Evolutionary conservation across 2,113 vertebrate genomes (phyloP).

Genomic region (Hyla sarda): DNA sequence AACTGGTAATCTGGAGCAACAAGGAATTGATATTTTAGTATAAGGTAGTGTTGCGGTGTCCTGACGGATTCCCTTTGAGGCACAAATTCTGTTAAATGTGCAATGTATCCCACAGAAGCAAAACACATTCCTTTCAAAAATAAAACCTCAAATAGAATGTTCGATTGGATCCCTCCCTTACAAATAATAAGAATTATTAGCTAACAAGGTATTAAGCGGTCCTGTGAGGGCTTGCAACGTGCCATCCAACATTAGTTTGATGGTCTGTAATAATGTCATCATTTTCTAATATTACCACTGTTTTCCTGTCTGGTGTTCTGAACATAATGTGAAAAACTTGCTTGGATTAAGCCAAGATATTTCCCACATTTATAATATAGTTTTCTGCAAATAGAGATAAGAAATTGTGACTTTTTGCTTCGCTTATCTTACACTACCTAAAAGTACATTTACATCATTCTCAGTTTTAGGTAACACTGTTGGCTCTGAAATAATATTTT

Average conservation of each 20-base stretch:
- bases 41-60: too few relatives aligned
- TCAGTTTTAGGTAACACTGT: background rate
- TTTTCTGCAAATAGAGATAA: background rate
- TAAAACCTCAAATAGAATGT: background rate
- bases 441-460: background rate
- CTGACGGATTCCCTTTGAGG: too few relatives aligned
- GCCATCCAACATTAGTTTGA: background rate
- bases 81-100: background rate
- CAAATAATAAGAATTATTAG: too few relatives aligned
- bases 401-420: background rate
- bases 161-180: too few relatives aligned
- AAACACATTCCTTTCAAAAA: background rate
- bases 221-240: background rate
- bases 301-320: background rate
- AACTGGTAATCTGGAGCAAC: too few relatives aligned
- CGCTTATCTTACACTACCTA: background rate
- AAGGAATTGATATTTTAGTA: too few relatives aligned
- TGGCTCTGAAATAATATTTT: too few relatives aligned
- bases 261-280: background rate
- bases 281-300: background rate
- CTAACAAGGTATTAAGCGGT: background rate
- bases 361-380: background rate
- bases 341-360: background rate
- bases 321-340: constrained; percentile 1
- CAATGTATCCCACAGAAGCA: background rate